phyloP scores from a whole-genome alignment of 2,113 vertebrate species.

The Pseudopipra pipra region DNA sequence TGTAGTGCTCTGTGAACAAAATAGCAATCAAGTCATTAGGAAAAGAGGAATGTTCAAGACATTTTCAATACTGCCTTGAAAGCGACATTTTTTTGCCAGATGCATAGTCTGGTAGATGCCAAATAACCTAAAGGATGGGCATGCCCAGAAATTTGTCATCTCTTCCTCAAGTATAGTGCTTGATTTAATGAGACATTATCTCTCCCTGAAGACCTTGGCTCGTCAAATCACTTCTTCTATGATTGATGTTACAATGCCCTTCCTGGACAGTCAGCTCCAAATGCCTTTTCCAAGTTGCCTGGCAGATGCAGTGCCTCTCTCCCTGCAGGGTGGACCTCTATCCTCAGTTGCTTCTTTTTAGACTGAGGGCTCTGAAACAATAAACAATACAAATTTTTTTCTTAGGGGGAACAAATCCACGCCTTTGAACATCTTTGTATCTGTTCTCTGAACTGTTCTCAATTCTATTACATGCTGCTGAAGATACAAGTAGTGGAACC shows the following conservation, averaged over 20 bases:
- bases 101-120: background rate
- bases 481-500: background rate
- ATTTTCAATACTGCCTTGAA: background rate
- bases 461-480: background rate
- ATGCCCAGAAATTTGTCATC: background rate
- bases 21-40: background rate
- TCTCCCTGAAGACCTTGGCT: background rate
- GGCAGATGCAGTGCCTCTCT: background rate
- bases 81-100: background rate
- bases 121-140: background rate
- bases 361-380: background rate
- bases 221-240: background rate
- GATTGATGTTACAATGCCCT: background rate
- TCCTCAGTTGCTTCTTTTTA: background rate
- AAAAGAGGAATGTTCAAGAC: background rate
- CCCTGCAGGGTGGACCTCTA: background rate
- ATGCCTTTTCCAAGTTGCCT: background rate
- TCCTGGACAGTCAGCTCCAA: background rate
- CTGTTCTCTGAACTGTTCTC: background rate
- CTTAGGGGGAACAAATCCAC: background rate
- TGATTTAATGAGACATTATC: background rate
- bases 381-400: background rate
- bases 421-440: background rate
- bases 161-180: background rate
- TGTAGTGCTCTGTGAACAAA: background rate